Evolutionary conservation across 1,140 invertebrate genomes (phyloP).

Genomic region (Megalonaias nervosa): DNA sequence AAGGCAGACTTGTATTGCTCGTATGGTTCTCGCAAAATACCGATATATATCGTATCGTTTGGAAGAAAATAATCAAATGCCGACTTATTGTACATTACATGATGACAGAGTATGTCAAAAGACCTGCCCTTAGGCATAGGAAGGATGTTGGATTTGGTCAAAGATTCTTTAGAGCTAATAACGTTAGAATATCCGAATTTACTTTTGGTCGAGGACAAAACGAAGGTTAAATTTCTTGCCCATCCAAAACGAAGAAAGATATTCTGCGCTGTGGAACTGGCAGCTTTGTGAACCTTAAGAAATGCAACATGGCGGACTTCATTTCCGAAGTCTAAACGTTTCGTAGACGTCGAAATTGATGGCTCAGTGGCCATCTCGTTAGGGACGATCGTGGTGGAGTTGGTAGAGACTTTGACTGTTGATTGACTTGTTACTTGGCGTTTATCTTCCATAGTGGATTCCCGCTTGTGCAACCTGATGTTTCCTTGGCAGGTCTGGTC

Average conservation of each 20-base stretch:
- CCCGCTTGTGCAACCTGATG: too few species aligned
- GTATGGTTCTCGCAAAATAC: constrained; percentile 48
- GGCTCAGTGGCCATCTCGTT: too few species aligned
- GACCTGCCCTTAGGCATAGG: background rate
- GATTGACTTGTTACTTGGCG: too few species aligned
- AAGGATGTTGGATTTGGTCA: constrained; percentile 20
- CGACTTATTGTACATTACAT: constrained; percentile 39
- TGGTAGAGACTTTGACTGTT: too few species aligned
- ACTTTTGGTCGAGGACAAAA: constrained; percentile 36
- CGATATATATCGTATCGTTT: constrained; percentile 40
- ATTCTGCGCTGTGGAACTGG: constrained; percentile 48
- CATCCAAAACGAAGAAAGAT: constrained; percentile 43
- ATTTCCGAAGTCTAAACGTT: background rate
- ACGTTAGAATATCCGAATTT: constrained; percentile 17
- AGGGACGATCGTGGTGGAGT: too few species aligned
- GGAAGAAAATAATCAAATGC: constrained; percentile 28
- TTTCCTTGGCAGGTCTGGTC: too few species aligned
- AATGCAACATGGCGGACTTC: constrained; percentile 42
- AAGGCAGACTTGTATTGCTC: constrained; percentile 47
- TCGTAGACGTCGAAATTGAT: too few species aligned
- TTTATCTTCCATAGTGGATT: too few species aligned
- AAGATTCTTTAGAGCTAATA: constrained; percentile 6
- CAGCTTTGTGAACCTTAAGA: constrained; percentile 54
- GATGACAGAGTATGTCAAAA: constrained; percentile 46
- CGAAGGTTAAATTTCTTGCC: constrained; percentile 33